phyloP scores from a whole-genome alignment of 2,888 invertebrate species.

The Diarsia dahlii region DNA sequence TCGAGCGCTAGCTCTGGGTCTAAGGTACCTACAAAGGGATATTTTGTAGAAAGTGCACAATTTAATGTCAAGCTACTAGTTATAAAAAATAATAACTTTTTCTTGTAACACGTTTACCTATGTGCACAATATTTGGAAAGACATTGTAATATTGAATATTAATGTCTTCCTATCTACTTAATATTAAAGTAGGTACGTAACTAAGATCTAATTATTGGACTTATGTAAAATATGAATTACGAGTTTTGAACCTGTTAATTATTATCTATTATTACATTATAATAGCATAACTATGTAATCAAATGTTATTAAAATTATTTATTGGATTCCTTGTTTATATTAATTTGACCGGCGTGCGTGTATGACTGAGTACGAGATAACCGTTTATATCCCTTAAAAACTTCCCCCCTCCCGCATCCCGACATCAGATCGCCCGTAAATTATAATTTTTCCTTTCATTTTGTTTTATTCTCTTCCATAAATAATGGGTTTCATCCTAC shows the following conservation, averaged over 20 bases:
- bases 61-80: constrained; percentile 35
- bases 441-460: no score
- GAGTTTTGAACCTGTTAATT: constrained; percentile 54
- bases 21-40: constrained; percentile 10
- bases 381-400: no score
- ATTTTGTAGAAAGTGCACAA: constrained; percentile 50
- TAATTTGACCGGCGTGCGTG: no score
- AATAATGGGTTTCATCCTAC: no score
- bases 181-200: not conserved
- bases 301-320: constrained; percentile 61
- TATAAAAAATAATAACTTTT: constrained; percentile 37
- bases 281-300: constrained; percentile 50
- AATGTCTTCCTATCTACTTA: not conserved
- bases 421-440: no score
- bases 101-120: constrained; percentile 32
- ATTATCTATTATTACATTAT: constrained; percentile 54
- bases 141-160: constrained; percentile 43
- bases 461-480: no score
- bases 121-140: constrained; percentile 51
- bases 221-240: constrained; percentile 16
- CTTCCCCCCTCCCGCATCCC: no score
- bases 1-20: constrained; percentile 8
- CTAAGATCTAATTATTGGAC: constrained; percentile 9
- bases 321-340: constrained; percentile 19
- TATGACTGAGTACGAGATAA: no score